Base-by-base conservation (phyloP, 35 echinoderm and acorn worm genomes). In the Ptychodera flava region DNA sequence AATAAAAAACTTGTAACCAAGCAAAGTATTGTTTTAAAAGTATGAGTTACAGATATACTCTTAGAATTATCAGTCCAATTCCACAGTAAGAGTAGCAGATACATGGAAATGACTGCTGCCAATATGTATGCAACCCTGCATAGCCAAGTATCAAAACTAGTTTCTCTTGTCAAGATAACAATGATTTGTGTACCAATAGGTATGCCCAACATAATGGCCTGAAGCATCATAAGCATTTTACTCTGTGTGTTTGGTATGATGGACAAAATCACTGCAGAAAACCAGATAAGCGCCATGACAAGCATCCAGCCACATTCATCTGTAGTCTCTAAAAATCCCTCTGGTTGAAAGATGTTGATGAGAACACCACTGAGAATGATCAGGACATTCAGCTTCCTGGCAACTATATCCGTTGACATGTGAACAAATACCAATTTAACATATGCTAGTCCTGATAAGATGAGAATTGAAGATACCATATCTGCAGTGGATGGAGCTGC, bases 321-420 rank as follows among this genome's bases (percentile, higher is more conserved):
- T 27, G 32, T 1, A 37, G 29, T 36, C 1, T 34, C 28, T 37
- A 36, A 16, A 15, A 36, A 34, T 10, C 33, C 34, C 22, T 34
- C 30, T 36, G 82, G 82, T 30, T 83, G 82, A 14, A 83, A 28
- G 35, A 83, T 37, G 28, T 36, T 36, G 6, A 83, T 83, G 12
- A 83, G 30, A 10, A 83, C 0, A 16, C 82, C 82, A 37, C 34
- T 34, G 0, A 83, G 35, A 36, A 83, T 83, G 2, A 27, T 36
- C 37, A 83, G 30, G 1, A 31, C 28, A 30, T 83, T 83, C 29
- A 83, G 28, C 6, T 34, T 83, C 82, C 31, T 83, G 1, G 82
- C 82, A 83, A 36, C 35, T 36, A 36, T 10, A 37, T 36, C 34
- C 35, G 35, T 83, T 10, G 82, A 27, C 82, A 83, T 83, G 82